Base-by-base conservation (phyloP, 2,888 invertebrate species). In the Morinoia aosen region DNA sequence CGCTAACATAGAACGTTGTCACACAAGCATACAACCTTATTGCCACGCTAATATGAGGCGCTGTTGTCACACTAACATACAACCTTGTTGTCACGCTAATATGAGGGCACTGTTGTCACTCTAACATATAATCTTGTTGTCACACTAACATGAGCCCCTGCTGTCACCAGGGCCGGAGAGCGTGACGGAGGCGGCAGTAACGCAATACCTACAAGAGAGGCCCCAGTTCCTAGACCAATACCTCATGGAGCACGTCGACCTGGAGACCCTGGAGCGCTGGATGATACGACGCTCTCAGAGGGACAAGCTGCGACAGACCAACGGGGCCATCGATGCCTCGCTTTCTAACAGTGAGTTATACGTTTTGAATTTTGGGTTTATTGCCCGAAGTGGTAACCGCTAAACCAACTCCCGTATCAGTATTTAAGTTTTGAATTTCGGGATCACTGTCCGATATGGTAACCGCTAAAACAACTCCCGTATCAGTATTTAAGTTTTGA, bases 171-270 rank as follows among this genome's bases (percentile, higher is more conserved):
- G 39, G 40, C 40, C 48, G 40, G 90, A 40, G 48, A 25, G 90
- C 90, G 19, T 90, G 90, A 90, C 90, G 90, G 90, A 90, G 90
- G 90, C 90, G 12, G 40, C 40, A 2, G 94, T 94, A 14, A 57
- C 94, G 57, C 57, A 25, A 33, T 94, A 94, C 97, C 97, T 98
- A 93, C 97, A 98, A 94, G 97, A 97, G 0, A 98, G 98, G 97
- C 98, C 98, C 0, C 98, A 98, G 14, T 98, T 98, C 97, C 97
- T 98, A 96, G 98, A 98, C 96, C 97, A 97, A 1, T 98, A 98
- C 97, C 97, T 98, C 19, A 97, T 98, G 97, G 98, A 98, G 56
- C 98, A 98, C 96, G 97, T 98, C 39, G 98, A 98, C 94, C 97
- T 98, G 95, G 98, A 98, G 96, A 98, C 98, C 95, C 97, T 98